phyloP scores from a whole-genome alignment of 2,113 vertebrate genomes.

The Phalacrocorax pelagicus region DNA sequence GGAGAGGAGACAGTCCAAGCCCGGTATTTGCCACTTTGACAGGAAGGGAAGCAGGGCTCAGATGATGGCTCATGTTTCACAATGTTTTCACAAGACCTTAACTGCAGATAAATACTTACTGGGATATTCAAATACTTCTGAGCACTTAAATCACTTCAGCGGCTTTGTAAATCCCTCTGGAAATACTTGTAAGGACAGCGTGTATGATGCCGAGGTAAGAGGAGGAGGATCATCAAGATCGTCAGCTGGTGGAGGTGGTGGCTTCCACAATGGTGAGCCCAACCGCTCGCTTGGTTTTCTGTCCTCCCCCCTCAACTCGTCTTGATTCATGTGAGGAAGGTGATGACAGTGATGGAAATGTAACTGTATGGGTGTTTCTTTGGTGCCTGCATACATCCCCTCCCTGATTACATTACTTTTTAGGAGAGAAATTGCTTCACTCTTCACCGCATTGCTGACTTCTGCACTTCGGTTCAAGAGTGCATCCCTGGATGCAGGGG shows the following conservation, averaged over 20 bases:
- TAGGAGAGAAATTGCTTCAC: neutral
- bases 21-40: neutral
- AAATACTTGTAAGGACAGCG: fast-evolving
- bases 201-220: fast-evolving
- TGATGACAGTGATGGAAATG: fast-evolving
- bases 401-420: fast-evolving
- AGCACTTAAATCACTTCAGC: neutral
- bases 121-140: neutral
- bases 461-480: fast-evolving
- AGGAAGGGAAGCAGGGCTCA: neutral
- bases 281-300: fast-evolving
- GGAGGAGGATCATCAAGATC: neutral
- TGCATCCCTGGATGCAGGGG: neutral
- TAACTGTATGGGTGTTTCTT: fast-evolving
- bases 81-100: neutral
- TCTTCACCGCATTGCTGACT: fast-evolving
- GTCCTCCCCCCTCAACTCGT: neutral
- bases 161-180: neutral
- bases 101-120: neutral
- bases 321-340: fast-evolving
- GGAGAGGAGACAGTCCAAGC: neutral
- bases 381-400: neutral
- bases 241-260: neutral
- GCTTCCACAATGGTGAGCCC: neutral
- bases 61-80: neutral